phyloP scores from a whole-genome alignment of 2,113 vertebrate species.

The Ictidomys tridecemlineatus region DNA sequence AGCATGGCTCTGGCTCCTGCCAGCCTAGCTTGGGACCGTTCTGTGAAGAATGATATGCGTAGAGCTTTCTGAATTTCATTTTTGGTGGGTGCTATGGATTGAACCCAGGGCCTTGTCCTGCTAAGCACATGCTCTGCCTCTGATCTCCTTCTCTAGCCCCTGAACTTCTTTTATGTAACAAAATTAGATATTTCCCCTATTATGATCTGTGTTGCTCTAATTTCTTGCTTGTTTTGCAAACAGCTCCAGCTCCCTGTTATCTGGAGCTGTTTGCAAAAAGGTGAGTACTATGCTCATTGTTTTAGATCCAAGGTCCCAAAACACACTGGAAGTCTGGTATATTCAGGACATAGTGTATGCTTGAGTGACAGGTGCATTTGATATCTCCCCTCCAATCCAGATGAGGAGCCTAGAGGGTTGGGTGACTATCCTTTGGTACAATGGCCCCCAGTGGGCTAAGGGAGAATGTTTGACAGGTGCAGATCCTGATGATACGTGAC shows the following conservation, averaged over 20 bases:
- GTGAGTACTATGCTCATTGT: accelerated
- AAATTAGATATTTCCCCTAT: too few relatives aligned
- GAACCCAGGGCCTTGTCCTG: too few relatives aligned
- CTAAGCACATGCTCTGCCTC: background rate
- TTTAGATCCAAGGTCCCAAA: background rate
- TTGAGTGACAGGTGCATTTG: accelerated
- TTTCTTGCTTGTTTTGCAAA: background rate
- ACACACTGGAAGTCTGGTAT: accelerated
- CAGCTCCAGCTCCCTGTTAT: too few relatives aligned
- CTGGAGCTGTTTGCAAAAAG: background rate
- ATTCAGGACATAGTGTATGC: accelerated
- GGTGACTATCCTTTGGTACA: background rate
- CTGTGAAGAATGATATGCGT: background rate
- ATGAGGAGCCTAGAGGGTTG: accelerated
- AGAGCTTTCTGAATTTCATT: too few relatives aligned
- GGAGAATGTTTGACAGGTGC: background rate
- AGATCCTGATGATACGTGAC: accelerated
- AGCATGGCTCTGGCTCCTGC: background rate
- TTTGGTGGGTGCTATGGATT: background rate
- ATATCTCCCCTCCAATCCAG: background rate
- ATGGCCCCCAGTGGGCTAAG: background rate
- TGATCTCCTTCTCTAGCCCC: too few relatives aligned
- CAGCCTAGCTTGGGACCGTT: background rate
- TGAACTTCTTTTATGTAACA: too few relatives aligned
- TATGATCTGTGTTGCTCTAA: too few relatives aligned